phyloP scores from a whole-genome alignment of 2,888 invertebrate genomes.

The Teleogryllus oceanicus region DNA sequence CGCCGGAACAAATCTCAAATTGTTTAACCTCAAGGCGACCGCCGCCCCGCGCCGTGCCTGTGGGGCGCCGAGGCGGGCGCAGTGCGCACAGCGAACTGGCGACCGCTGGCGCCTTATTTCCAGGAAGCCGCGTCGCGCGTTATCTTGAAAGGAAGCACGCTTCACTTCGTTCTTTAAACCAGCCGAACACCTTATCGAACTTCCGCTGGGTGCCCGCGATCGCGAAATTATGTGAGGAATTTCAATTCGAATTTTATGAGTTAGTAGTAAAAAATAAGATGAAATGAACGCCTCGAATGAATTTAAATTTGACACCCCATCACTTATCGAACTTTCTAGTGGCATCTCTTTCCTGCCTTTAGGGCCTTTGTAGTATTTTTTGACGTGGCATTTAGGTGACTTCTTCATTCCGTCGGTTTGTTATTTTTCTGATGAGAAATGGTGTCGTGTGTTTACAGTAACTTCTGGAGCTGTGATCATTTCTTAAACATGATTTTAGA shows the following conservation, averaged over 20 bases:
- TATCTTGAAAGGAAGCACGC: neutral
- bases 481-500: too few relatives aligned
- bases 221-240: neutral
- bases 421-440: too few relatives aligned
- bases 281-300: neutral
- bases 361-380: too few relatives aligned
- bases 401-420: neutral
- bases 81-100: too few relatives aligned
- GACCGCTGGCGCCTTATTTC: neutral
- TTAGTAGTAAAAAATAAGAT: neutral
- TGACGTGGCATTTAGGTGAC: neutral
- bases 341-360: too few relatives aligned
- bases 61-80: neutral
- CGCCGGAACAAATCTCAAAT: too few relatives aligned
- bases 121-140: neutral
- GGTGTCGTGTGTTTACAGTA: too few relatives aligned
- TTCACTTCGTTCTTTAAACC: neutral
- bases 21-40: too few relatives aligned
- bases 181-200: neutral
- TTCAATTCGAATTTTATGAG: constrained; percentile 11
- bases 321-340: neutral
- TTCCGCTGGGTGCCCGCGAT: neutral
- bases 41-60: neutral
- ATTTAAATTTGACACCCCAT: neutral
- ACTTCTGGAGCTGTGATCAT: too few relatives aligned